These are phyloP conservation scores for Chloebia gouldiae DNA, from an alignment of 2,113 vertebrate species.

Conservation along the genomic window DNA sequence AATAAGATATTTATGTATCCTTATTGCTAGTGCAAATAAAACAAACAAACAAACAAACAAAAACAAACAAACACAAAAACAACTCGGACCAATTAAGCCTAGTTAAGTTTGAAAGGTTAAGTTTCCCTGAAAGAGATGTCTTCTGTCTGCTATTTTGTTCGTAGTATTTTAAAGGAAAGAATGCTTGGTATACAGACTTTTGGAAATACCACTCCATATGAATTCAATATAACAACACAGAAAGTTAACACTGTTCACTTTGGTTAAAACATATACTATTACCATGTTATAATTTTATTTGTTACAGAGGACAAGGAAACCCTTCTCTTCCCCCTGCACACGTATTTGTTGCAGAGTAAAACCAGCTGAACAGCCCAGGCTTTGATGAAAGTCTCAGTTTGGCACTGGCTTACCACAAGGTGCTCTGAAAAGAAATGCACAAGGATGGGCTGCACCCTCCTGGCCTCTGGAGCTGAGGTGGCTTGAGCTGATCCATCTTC, in stretches of 20 bases:
- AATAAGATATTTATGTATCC: neutral
- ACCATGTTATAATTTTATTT: neutral
- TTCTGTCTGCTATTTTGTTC: neutral
- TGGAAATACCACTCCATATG: neutral
- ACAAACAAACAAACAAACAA: too few species aligned
- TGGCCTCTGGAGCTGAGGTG: neutral
- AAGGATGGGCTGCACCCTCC: neutral
- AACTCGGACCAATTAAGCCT: neutral
- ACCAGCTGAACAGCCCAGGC: neutral
- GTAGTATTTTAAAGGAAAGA: neutral
- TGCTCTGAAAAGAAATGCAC: accelerated
- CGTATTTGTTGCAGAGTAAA: neutral
- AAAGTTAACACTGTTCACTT: neutral
- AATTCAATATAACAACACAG: neutral
- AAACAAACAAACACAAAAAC: neutral
- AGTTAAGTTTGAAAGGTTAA: neutral
- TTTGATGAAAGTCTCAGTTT: accelerated
- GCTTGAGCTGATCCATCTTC: neutral
- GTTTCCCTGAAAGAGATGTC: neutral
- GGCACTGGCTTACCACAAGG: neutral
- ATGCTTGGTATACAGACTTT: neutral
- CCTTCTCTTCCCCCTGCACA: neutral
- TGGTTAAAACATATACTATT: neutral
- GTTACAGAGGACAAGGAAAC: neutral
- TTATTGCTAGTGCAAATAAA: neutral